Evolutionary conservation across 2,888 invertebrate genomes (phyloP), one percentile per base, ranked within the genome.

Genomic region (Coenonympha glycerion): DNA sequence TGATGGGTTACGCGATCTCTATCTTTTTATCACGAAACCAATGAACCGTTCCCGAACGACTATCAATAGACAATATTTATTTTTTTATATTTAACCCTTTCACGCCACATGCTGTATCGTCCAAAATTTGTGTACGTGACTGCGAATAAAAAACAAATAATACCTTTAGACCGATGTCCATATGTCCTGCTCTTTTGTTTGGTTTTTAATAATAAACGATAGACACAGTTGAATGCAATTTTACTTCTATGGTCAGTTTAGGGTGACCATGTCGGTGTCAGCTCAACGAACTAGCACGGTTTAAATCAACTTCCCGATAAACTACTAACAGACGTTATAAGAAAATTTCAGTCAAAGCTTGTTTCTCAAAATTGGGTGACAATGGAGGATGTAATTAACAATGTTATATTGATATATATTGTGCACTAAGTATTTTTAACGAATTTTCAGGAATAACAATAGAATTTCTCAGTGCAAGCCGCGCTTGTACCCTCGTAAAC

Each of bases 31-130:
- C 18, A 45, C 42, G 40, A 39, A 56, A 55, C 52, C 57, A 57
- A 62, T 58, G 56, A 58, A 33, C 47, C 56, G 48, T 52, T 52
- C 49, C 48, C 34, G 40, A 56, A 55, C 52, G 55, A 58, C 67
- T 71, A 76, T 75, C 73, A 71, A 78, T 76, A 73, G 68, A 73
- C 66, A 71, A 69, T n/a, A n/a, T 53, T 66, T 66, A 66, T 50
- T 49, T 55, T 42, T 51, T 52, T 44, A 28, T 44, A 34, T 45
- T 53, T 66, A 71, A 72, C 72, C 72, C 65, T 68, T 65, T 58
- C 59, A 33, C 49, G 24, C 44, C 46, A 34, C 55, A 49, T 50
- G 52, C 52, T 37, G 18, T 34, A 11, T 9, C 21, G 11, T 13
- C 42, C 42, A 42, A 30, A 30, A 42, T 65, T 66, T 65, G 60